A percentile compares a stretch with the other conserved stretches of the same genome.
These are phyloP conservation scores for Apolygus lucorum DNA, from an alignment of 1,140 invertebrate genomes.

Conservation along the genomic window DNA sequence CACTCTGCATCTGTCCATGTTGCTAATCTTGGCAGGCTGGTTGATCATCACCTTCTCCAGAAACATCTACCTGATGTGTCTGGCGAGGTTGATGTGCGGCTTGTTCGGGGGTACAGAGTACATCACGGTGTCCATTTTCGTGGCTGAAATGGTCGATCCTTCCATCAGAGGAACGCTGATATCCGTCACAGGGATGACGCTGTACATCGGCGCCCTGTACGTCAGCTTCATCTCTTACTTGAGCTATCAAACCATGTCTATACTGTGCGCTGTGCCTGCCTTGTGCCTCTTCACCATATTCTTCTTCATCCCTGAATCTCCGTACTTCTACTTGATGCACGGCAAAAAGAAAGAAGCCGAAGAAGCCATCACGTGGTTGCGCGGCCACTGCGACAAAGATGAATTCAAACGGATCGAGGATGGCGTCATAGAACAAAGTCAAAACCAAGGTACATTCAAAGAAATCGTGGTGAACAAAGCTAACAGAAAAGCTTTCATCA, in stretches of 20 bases:
- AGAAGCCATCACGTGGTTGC: constrained; percentile 53
- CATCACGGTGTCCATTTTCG: constrained; percentile 55
- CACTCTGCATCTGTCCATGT: constrained; percentile 57
- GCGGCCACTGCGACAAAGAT: constrained; percentile 36
- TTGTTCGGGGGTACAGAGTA: constrained; percentile 61
- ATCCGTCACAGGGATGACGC: constrained; percentile 69
- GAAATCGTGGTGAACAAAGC: constrained; percentile 21
- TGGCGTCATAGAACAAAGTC: constrained; percentile 21
- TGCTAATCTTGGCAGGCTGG: constrained; percentile 39
- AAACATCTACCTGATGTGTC: constrained; percentile 17
- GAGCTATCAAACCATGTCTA: constrained; percentile 52
- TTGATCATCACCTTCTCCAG: constrained; percentile 44
- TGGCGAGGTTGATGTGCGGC: constrained; percentile 42
- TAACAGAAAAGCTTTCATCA: constrained; percentile 49
- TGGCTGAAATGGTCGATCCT: constrained; percentile 46
- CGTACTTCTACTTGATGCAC: constrained; percentile 55
- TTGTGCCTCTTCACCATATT: constrained; percentile 55
- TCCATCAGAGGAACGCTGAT: constrained; percentile 40
- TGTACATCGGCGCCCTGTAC: constrained; percentile 63
- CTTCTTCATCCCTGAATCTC: constrained; percentile 70
- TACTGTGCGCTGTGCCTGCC: constrained; percentile 52
- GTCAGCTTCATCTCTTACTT: constrained; percentile 61
- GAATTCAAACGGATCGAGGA: constrained; percentile 29
- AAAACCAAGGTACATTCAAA: constrained; percentile 13
- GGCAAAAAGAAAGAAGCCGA: constrained; percentile 52